Evolutionary conservation across 1,140 invertebrate species (phyloP), one percentile per base, ranked within the genome.

Genomic region (Mactra quadrangularis): DNA sequence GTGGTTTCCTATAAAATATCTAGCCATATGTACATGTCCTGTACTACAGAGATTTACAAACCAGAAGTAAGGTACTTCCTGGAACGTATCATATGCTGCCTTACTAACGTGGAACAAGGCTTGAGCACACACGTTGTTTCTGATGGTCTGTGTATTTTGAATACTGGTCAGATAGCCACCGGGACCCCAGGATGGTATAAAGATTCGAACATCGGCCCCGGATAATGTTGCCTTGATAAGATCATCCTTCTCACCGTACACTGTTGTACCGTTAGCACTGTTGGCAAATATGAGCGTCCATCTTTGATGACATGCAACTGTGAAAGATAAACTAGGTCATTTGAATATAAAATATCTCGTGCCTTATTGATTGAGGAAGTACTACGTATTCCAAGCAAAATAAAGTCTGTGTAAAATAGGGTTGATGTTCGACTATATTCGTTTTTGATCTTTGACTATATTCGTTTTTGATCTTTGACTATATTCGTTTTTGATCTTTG

Each of bases 1-100:
- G 47, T 82, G 70, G 59, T 82, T 75, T 1, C 79, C 79, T n/a
- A 75, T 75, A 45, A 82, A 68, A 41, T 75, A 82, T n/a, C 79
- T 31, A 15, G 79, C 70, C 60, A 75, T 75, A 35, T 82, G 79
- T 3, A 66, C 70, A 35, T 82, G 70, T 19, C 79, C 79, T 7
- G 79, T 82, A 41, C 53, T 66, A 38, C 79, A 82, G 13, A 82
- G 27, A 31, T 75, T 82, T 13, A 82, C 70, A 52, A 82, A 82
- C 70, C 71, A 82, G 45, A 52, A 82, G 50, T 82, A 82, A 7
- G 70, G 70, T 13, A 74, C 68, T 41, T 66, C 60, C 33, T 68
- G 70, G 70, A 82, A 82, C 9, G 70, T 64, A 35, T 82, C 79
- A 29, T 74, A 82, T 25, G 53, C 31, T 25, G 59, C 53, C 50